Conservation (phyloP, 2,113 vertebrate genomes). For the Dasypus novemcinctus region DNA sequence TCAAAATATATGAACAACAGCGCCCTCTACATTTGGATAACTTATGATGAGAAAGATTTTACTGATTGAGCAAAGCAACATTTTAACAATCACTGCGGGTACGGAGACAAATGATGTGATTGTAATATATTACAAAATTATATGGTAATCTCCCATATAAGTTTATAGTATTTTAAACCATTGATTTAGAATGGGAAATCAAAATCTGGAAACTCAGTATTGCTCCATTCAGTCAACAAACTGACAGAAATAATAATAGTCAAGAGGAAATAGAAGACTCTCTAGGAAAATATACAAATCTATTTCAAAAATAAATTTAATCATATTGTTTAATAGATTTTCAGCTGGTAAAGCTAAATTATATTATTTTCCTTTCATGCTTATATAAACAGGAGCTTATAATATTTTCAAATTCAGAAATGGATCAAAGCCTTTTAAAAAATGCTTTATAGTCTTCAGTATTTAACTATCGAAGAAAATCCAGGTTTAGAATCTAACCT, state of each 20-base stretch:
- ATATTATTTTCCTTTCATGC: conserved; percentile 38
- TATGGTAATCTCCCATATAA: not conserved
- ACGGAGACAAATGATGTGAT: conserved; percentile 51
- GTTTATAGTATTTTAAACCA: conserved; percentile 50
- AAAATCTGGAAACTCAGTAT: conserved; percentile 43
- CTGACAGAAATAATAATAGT: conserved; percentile 37
- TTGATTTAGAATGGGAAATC: conserved; percentile 34
- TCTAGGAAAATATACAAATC: conserved; percentile 41
- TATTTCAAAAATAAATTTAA: conserved; percentile 49
- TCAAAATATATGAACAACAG: conserved; percentile 86
- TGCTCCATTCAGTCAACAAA: conserved; percentile 34
- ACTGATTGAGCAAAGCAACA: conserved; percentile 54
- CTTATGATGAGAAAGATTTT: conserved; percentile 58
- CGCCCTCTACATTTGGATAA: conserved; percentile 86
- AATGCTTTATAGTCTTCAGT: conserved; percentile 42
- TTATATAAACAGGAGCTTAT: conserved; percentile 26
- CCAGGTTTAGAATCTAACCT: not conserved
- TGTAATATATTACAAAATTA: conserved; percentile 59
- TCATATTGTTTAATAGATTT: conserved; percentile 39
- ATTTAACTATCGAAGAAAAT: conserved; percentile 52
- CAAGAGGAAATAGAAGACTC: not conserved
- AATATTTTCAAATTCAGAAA: conserved; percentile 52
- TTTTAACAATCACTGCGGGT: conserved; percentile 69
- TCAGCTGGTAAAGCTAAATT: conserved; percentile 52
- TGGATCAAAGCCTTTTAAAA: not conserved